These are phyloP conservation scores for Pseudomyrmex sp. DNA, from an alignment of 1,140 invertebrate genomes.

Conservation along the genomic window DNA sequence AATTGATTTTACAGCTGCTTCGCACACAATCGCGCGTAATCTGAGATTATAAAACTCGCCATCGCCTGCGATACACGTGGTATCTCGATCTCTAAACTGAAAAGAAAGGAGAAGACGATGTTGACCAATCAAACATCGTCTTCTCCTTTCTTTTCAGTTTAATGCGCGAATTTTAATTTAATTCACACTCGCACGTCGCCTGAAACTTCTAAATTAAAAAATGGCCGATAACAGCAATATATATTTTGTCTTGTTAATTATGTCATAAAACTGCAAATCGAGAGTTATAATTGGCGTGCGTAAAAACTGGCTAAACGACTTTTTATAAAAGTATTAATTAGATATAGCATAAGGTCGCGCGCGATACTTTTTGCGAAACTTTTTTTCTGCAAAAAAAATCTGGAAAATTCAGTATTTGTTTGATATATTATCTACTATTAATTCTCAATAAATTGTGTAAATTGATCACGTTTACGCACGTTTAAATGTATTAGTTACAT, in stretches of 20 bases:
- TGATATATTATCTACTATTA: conserved; percentile 15
- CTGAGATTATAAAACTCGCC: not conserved
- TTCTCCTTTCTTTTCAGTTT: not conserved
- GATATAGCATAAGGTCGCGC: no score
- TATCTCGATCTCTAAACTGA: not conserved
- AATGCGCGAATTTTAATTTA: not conserved
- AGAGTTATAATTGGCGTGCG: conserved; percentile 17
- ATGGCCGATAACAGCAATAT: no score
- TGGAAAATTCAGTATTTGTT: not conserved
- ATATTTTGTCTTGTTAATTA: not conserved
- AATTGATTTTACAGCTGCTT: conserved; percentile 18
- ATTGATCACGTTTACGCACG: not conserved
- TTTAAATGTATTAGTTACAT: not conserved
- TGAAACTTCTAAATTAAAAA: no score
- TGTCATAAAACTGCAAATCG: not conserved
- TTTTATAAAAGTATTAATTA: conserved; percentile 6
- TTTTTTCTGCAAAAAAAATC: conserved; percentile 3
- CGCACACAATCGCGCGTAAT: not conserved
- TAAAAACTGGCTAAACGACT: not conserved
- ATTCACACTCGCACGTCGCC: not conserved
- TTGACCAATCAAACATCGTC: no score
- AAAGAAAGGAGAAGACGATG: no score
- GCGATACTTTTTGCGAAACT: no score
- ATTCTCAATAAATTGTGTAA: no score
- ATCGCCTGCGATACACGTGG: not conserved